Percentiles rank a stretch among this genome's conserved stretches.
Conservation (phyloP, 2,797 vertebrate species). For the Amblyopsis hoosieri region DNA sequence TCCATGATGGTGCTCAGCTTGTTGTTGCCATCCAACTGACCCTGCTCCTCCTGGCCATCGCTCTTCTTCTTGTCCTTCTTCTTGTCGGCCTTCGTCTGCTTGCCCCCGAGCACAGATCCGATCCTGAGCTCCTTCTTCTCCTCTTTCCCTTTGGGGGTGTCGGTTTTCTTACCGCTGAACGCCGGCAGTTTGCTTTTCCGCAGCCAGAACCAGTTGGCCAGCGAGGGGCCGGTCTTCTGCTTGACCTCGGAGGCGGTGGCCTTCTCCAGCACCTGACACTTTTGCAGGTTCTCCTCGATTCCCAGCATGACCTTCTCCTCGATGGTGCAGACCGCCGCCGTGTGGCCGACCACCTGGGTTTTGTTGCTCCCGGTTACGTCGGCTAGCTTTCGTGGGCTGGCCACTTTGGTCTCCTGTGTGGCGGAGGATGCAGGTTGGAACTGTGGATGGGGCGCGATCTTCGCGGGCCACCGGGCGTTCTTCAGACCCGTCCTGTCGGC, state of each 20-base stretch:
- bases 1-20: conserved; percentile 77
- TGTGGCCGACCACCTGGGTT: conserved; percentile 55
- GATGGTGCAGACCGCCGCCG: conserved; percentile 77
- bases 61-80: conserved; percentile 88
- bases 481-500: conserved; percentile 61
- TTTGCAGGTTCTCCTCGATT: conserved; percentile 90
- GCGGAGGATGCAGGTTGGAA: conserved; percentile 61
- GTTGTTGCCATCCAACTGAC: conserved; percentile 62
- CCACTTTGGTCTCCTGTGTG: conserved; percentile 49
- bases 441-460: conserved; percentile 70
- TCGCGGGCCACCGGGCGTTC: conserved; percentile 57
- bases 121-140: conserved; percentile 88
- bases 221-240: conserved; percentile 83
- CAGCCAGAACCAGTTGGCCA: conserved; percentile 94
- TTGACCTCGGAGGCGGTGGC: conserved; percentile 77
- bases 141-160: conserved; percentile 81
- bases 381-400: conserved; percentile 61
- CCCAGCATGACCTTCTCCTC: conserved; percentile 96
- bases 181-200: conserved; percentile 88
- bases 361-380: conserved; percentile 63
- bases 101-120: conserved; percentile 81
- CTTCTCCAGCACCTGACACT: conserved; percentile 86
- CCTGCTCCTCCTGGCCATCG: conserved; percentile 75
- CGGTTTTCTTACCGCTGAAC: conserved; percentile 81
- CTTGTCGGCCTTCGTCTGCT: conserved; percentile 83